phyloP scores from a whole-genome alignment of 2,797 vertebrate species.

The Microchirus variegatus region DNA sequence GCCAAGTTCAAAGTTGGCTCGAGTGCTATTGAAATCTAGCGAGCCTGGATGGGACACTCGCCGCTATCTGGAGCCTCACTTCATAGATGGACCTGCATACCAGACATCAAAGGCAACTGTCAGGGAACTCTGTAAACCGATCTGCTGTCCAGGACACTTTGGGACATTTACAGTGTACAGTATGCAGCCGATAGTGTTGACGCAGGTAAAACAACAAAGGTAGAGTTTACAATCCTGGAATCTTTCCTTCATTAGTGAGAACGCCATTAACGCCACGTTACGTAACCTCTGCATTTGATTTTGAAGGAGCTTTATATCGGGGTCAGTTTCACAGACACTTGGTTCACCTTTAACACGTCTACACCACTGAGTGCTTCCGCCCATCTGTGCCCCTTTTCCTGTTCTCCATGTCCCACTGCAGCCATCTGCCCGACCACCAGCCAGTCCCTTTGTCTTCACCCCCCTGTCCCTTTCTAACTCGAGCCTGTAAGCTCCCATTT shows the following conservation, averaged over 20 bases:
- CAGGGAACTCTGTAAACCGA: constrained; percentile 53
- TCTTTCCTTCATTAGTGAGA: neutral
- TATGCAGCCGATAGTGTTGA: constrained; percentile 35
- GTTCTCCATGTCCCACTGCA: constrained; percentile 29
- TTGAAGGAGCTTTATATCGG: constrained; percentile 9
- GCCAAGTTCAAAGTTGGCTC: constrained; percentile 25
- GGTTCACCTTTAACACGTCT: constrained; percentile 60
- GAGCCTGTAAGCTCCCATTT: constrained; percentile 26
- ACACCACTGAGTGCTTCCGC: constrained; percentile 62
- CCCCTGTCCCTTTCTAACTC: neutral
- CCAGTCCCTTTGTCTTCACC: constrained; percentile 15
- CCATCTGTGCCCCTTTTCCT: constrained; percentile 73
- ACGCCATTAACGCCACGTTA: constrained; percentile 31
- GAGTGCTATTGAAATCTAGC: constrained; percentile 18
- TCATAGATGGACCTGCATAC: constrained; percentile 50
- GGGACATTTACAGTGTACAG: constrained; percentile 54
- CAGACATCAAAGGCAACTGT: constrained; percentile 72
- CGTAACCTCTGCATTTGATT: constrained; percentile 42
- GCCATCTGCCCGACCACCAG: constrained; percentile 15
- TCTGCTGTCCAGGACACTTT: constrained; percentile 33
- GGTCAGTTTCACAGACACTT: constrained; percentile 65
- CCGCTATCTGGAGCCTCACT: constrained; percentile 49
- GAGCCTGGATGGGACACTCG: constrained; percentile 33
- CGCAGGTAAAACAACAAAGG: constrained; percentile 60
- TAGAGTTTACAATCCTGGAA: constrained; percentile 18